phyloP scores from a whole-genome alignment of 2,797 vertebrate genomes.

The Amblyopsis hoosieri region DNA sequence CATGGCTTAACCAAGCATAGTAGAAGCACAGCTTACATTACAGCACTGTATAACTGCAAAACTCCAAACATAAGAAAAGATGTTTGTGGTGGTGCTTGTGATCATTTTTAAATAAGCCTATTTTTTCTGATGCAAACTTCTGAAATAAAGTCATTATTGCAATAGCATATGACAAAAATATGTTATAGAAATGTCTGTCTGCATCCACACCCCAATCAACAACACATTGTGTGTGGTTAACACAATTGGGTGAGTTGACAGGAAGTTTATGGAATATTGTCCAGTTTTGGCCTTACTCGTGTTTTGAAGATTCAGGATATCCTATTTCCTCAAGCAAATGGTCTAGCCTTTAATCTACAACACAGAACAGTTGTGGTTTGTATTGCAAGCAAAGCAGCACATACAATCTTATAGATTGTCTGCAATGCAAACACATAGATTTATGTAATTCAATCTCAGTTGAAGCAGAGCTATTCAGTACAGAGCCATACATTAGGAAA shows the following conservation, averaged over 20 bases:
- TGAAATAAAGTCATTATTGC: too few relatives aligned
- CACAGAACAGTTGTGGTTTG: neutral
- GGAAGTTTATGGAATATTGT: conserved; percentile 1
- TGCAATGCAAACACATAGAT: conserved; percentile 17
- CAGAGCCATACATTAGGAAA: neutral
- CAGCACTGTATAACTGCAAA: too few relatives aligned
- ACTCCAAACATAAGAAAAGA: too few relatives aligned
- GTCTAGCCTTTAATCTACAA: conserved; percentile 2
- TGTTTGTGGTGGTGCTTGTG: too few relatives aligned
- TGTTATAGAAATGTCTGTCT: neutral
- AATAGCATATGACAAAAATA: neutral
- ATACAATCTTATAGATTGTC: neutral
- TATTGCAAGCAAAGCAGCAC: conserved; percentile 1
- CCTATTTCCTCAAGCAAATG: neutral
- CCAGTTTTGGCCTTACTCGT: neutral
- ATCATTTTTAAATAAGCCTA: too few relatives aligned
- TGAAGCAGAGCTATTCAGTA: neutral
- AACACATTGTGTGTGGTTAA: neutral
- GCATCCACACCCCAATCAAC: too few relatives aligned
- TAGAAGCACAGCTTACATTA: neutral
- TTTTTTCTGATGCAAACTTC: too few relatives aligned
- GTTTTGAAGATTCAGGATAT: conserved; percentile 16
- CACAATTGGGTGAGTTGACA: conserved; percentile 2
- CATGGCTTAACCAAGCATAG: neutral
- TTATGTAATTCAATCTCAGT: neutral